Percentiles rank a stretch among this genome's conserved stretches.
These are phyloP conservation scores for Corydoras sp. DNA, from an alignment of 2,113 vertebrate genomes.

Conservation along the genomic window DNA sequence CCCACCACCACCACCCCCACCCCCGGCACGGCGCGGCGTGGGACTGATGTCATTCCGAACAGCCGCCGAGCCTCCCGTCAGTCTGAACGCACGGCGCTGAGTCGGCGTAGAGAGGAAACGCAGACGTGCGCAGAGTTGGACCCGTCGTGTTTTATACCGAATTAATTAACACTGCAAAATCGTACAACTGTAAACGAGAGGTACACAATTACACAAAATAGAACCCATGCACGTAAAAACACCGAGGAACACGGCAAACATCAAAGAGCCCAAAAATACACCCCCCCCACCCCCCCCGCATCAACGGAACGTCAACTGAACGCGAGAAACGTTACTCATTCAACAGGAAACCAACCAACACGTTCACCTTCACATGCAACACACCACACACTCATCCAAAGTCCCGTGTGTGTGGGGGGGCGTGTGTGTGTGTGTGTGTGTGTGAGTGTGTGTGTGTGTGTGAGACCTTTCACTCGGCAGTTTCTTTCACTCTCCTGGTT, in stretches of 20 bases:
- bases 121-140: not conserved
- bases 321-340: not conserved
- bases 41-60: constrained; percentile 22
- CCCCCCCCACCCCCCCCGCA: constrained; percentile 6
- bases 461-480: constrained; percentile 26
- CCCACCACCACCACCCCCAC: not conserved
- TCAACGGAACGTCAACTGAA: constrained; percentile 6
- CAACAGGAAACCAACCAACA: constrained; percentile 28
- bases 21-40: constrained; percentile 20
- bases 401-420: constrained; percentile 15
- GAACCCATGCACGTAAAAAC: constrained; percentile 42
- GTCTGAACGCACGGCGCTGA: not conserved
- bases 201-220: constrained; percentile 41
- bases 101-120: too few species aligned
- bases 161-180: constrained; percentile 38
- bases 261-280: constrained; percentile 47
- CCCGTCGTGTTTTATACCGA: constrained; percentile 26
- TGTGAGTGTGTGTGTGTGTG: constrained; percentile 23
- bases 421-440: not conserved
- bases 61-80: constrained; percentile 14
- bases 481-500: not conserved
- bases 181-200: constrained; percentile 19
- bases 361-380: constrained; percentile 42
- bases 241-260: constrained; percentile 32
- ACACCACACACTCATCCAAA: constrained; percentile 22